Conservation (phyloP, 2,888 invertebrate species). For the Malthinus flaveolus region DNA sequence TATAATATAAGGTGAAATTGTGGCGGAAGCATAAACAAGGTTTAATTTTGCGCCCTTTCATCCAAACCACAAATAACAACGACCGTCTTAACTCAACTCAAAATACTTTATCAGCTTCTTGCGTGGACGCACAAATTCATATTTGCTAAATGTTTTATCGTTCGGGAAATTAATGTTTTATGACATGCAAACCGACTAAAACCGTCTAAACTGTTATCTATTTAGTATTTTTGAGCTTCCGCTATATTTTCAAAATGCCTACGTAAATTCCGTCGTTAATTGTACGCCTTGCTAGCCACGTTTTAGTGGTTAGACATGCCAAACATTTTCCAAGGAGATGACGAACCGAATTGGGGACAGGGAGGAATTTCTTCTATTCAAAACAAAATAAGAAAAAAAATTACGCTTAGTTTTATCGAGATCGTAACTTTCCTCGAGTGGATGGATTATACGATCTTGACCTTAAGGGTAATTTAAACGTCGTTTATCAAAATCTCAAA, state of each 20-base stretch:
- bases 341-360: conserved; percentile 25
- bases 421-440: neutral
- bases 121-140: conserved; percentile 13
- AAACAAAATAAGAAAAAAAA: conserved; percentile 6
- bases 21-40: conserved; percentile 8
- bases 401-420: neutral
- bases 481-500: conserved; percentile 4
- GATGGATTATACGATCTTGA: conserved; percentile 6
- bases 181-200: conserved; percentile 7
- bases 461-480: neutral
- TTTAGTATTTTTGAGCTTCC: too few species aligned
- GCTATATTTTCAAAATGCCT: too few species aligned
- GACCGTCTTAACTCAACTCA: conserved; percentile 5
- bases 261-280: conserved; percentile 18
- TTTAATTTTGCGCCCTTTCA: conserved; percentile 14
- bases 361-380: neutral
- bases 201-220: neutral
- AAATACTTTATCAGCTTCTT: conserved; percentile 12
- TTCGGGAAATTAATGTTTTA: conserved; percentile 6
- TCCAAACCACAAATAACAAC: conserved; percentile 4
- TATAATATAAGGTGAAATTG: too few species aligned
- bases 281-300: conserved; percentile 24
- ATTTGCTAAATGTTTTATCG: conserved; percentile 6
- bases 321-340: conserved; percentile 24
- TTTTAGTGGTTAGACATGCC: conserved; percentile 23